Base-by-base conservation (phyloP, 2,113 vertebrate species). In the Thymallus thymallus region DNA sequence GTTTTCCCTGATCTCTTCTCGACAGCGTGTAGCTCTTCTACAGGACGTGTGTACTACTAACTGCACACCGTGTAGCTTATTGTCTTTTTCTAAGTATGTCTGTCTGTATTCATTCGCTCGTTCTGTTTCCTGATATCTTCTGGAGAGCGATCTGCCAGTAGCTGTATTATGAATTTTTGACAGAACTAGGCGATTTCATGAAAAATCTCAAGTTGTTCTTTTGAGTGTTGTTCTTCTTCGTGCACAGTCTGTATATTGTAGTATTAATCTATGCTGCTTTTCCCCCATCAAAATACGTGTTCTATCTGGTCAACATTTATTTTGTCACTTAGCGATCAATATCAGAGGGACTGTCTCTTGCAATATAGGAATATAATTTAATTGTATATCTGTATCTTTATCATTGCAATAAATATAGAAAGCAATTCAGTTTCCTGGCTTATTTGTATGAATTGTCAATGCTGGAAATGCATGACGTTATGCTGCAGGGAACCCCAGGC, bases 331-430 rank as follows among this genome's bases (percentile, higher is more conserved):
- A 81, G 81, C 82, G 82, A 88, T 91, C 62, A 35, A 76, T 90
- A 83, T 88, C 79, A 85, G 86, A 76, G 87, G 87, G 86, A 88
- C 86, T 79, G 85, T 88, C 80, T 88, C 87, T 88, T 87, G 84
- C 86, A 86, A 89, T 91, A 91, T 87, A 87, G 88, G 89, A 92
- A 87, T 87, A 88, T 90, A 91, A 92, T 92, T 93, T 91, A 92
- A 91, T 83, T 76, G 85, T 91, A 88, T 92, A 92, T 90, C 86
- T 92, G 88, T 92, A 92, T 89, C 84, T 89, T 89, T 92, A 91
- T 92, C 84, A 91, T 92, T 93, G 90, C 92, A 93, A 93, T 94
- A 93, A 93, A 88, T 81, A 82, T 86, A 89, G 85, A 91, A 92
- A 88, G 81, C 80, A 87, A 45, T 18, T 0, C 6, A 55, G 18